Conservation (phyloP, 2,113 vertebrate genomes). For the Bos javanicus region DNA sequence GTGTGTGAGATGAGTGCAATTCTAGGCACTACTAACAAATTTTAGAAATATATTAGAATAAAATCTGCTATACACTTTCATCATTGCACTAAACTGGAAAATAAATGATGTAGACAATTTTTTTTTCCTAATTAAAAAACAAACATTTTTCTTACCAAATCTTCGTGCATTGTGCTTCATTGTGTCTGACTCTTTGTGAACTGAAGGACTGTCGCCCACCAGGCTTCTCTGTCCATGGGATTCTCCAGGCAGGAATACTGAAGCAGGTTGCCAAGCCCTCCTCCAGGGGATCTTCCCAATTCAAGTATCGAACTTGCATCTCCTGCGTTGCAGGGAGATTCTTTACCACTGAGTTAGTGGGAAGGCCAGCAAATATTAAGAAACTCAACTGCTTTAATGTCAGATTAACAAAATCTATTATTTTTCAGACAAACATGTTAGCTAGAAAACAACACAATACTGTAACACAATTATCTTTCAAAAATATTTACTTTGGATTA, state of each 20-base stretch:
- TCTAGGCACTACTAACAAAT: background rate
- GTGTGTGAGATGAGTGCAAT: background rate
- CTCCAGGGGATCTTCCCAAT: background rate
- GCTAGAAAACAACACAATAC: background rate
- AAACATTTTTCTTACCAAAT: background rate
- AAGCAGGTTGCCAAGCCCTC: fast-evolving
- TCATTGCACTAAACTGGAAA: background rate
- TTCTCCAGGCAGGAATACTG: background rate
- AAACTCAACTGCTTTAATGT: background rate
- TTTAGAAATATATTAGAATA: background rate
- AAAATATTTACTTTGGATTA: background rate
- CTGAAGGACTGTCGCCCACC: fast-evolving
- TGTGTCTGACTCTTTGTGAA: background rate
- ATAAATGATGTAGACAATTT: background rate
- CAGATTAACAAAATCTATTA: background rate
- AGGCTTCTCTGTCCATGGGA: background rate
- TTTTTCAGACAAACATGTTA: background rate
- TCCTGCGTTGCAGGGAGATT: background rate
- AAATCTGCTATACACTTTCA: background rate
- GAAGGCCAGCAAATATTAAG: background rate
- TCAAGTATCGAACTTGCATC: fast-evolving
- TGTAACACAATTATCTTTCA: background rate
- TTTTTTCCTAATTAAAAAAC: background rate
- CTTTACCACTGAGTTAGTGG: background rate
- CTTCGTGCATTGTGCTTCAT: background rate